Conservation (phyloP, 2,888 invertebrate genomes). For the Cylindroiulus punctatus region DNA sequence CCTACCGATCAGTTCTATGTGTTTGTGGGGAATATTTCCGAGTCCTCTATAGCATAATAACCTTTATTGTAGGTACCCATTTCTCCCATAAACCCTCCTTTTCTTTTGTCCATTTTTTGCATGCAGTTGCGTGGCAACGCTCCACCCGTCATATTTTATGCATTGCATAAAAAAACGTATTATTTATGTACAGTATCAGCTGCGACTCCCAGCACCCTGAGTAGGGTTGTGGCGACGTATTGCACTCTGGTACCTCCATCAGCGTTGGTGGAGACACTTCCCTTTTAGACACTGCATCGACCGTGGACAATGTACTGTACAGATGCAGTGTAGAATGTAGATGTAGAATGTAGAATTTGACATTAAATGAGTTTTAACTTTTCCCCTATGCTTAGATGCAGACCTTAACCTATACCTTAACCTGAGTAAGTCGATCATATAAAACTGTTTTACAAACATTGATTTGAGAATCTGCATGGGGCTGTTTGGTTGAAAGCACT, state of each 20-base stretch:
- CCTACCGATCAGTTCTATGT: background rate
- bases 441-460: too few relatives aligned
- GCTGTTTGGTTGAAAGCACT: too few relatives aligned
- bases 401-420: too few relatives aligned
- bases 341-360: background rate
- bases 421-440: too few relatives aligned
- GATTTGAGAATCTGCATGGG: too few relatives aligned
- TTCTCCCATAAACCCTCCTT: background rate
- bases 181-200: conserved; percentile 18
- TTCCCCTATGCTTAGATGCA: too few relatives aligned
- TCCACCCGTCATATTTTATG: conserved; percentile 47
- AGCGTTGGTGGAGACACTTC: background rate
- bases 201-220: background rate
- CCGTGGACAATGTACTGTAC: background rate
- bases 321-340: background rate
- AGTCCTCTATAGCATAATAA: conserved; percentile 29
- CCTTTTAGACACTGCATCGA: background rate
- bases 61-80: conserved; percentile 2
- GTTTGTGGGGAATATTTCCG: background rate
- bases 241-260: background rate
- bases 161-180: conserved; percentile 39
- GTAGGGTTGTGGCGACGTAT: background rate
- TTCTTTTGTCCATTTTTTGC: conserved; percentile 43
- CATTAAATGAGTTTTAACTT: too few relatives aligned
- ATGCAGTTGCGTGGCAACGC: conserved; percentile 36